Base-by-base conservation (phyloP, 1,140 invertebrate genomes). In the Drosophila ogumai region DNA sequence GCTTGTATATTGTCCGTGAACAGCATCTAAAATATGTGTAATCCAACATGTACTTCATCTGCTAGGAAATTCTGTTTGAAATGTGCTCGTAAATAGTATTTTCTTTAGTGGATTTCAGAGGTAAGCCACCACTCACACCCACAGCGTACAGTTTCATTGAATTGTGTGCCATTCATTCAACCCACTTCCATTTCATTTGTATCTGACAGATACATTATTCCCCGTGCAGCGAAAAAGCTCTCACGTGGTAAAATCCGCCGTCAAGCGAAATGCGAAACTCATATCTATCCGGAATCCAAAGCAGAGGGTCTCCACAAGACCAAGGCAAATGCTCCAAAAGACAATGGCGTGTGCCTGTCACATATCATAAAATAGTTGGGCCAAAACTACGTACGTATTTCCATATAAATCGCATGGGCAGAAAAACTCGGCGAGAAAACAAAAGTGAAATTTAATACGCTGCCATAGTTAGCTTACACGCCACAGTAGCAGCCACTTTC, bases 391-490 rank as follows among this genome's bases (percentile, higher is more conserved):
- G 36, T 69, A 54, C 22, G 15, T 52, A 59, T 77, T 81, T 77
- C 67, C 67, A 77, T 74, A 68, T 55, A 81, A 85, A 77, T 80
- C n/a, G n/a, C n/a, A n/a, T n/a, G n/a, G n/a, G n/a, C n/a, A n/a
- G n/a, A n/a, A n/a, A n/a, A n/a, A n/a, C n/a, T n/a, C 5, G 28
- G 28, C 41, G 36, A 52, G 46, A 49, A 69, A 60, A 72, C 68
- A 84, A 87, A 84, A 88, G 84, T 84, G 85, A 88, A 88, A 88
- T 73, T 84, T 71, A 78, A 88, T 75, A 67, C 77, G 60, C 22
- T 73, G 82, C 67, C 59, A 78, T 43, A 74, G 76, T 73, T 82
- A 74, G 72, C 72, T 82, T 80, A 82, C 80, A 88, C 76, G 72
- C 79, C 69, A 63, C 76, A 74, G 44, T 49, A 32, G 49, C n/a